Conservation (phyloP, 2,113 vertebrate genomes). For the Edolisoma coerulescens region DNA sequence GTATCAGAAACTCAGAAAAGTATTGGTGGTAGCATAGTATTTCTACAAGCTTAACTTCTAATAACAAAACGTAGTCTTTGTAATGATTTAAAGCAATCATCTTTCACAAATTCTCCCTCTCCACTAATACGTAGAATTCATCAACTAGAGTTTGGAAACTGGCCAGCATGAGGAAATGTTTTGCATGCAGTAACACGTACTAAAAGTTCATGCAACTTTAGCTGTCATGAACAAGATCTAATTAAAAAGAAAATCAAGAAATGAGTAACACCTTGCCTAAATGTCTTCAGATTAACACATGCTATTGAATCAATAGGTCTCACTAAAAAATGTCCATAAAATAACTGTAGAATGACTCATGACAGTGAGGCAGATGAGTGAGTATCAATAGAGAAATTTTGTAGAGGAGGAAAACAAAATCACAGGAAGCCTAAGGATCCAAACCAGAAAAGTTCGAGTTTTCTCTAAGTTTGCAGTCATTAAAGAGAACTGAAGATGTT, state of each 20-base stretch:
- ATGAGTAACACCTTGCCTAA: not conserved
- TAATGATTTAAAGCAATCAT: not conserved
- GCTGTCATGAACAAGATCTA: not conserved
- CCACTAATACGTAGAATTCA: not conserved
- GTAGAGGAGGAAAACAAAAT: not conserved
- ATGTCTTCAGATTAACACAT: not conserved
- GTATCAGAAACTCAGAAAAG: not conserved
- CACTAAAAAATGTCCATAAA: constrained; percentile 6
- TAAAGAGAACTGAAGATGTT: not conserved
- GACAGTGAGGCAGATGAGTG: not conserved
- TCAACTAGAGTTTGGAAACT: not conserved
- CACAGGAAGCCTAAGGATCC: not conserved
- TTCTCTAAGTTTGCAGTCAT: not conserved
- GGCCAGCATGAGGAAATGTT: not conserved
- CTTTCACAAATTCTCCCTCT: not conserved
- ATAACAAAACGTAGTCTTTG: not conserved
- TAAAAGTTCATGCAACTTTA: not conserved
- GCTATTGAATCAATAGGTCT: not conserved
- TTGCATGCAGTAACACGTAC: not conserved
- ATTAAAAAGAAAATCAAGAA: constrained; percentile 12
- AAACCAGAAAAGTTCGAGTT: not conserved
- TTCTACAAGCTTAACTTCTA: not conserved
- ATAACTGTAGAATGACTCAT: not conserved
- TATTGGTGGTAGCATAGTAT: not conserved
- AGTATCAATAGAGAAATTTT: not conserved